Conservation (phyloP, 2,797 vertebrate species). For the Chromis chromis region DNA sequence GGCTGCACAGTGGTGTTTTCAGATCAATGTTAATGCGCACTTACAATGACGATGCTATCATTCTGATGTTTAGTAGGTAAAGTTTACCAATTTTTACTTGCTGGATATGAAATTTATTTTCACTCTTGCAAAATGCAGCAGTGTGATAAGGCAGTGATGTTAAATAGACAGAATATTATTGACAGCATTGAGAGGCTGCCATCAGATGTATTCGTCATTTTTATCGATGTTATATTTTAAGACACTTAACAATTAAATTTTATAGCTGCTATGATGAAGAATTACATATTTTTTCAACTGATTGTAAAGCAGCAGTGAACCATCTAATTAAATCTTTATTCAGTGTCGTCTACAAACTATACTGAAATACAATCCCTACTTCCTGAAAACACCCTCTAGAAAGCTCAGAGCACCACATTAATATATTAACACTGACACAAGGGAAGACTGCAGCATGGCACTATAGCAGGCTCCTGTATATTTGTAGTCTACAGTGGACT, state of each 20-base stretch:
- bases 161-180: background rate
- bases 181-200: too few relatives aligned
- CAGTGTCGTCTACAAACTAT: background rate
- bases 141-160: background rate
- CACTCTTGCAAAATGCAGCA: background rate
- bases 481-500: background rate
- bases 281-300: background rate
- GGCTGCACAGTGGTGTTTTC: background rate
- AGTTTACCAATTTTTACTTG: background rate
- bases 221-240: background rate
- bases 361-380: background rate
- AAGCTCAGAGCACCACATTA: constrained; percentile 8
- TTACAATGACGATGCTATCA: background rate
- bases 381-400: background rate
- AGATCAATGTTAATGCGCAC: too few relatives aligned
- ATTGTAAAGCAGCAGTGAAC: background rate
- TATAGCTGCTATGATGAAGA: background rate
- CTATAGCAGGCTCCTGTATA: background rate
- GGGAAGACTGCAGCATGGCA: background rate
- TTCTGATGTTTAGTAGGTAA: background rate
- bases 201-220: background rate
- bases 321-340: constrained; percentile 14
- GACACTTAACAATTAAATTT: background rate
- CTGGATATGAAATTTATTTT: too few relatives aligned
- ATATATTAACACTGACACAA: constrained; percentile 14